Evolutionary conservation across 1,140 invertebrate species (phyloP).

Genomic region (Globodera ellingtonae): DNA sequence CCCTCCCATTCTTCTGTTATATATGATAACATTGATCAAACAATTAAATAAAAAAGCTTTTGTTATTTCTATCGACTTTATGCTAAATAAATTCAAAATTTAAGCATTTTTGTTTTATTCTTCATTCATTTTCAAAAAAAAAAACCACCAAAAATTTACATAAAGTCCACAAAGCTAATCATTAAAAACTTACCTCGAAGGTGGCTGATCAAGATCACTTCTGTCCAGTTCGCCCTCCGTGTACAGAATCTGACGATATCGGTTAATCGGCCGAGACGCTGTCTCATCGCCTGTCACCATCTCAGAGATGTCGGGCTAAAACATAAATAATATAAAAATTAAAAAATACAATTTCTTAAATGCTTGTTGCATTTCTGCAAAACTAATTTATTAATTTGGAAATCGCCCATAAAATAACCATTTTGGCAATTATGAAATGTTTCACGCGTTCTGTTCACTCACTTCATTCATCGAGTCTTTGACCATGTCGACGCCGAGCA

Average conservation of each 20-base stretch:
- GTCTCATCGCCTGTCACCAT: constrained; percentile 46
- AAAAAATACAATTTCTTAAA: neutral
- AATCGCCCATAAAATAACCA: too few species aligned
- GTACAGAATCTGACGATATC: constrained; percentile 56
- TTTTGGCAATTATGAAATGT: too few species aligned
- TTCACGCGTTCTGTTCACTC: neutral
- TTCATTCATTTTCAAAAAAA: too few species aligned
- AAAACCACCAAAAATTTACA: neutral
- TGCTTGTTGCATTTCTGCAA: too few species aligned
- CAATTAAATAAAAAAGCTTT: neutral
- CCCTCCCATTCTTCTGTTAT: neutral
- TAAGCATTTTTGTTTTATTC: too few species aligned
- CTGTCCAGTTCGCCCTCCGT: constrained; percentile 59
- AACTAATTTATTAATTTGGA: too few species aligned
- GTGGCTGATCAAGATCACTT: constrained; percentile 54
- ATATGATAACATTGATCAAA: constrained; percentile 12
- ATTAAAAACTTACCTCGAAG: constrained; percentile 47
- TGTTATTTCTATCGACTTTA: too few species aligned
- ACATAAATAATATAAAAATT: constrained; percentile 6
- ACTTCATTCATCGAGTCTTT: neutral
- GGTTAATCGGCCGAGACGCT: constrained; percentile 27
- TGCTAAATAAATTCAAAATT: too few species aligned
- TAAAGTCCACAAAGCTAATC: neutral
- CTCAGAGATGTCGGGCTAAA: constrained; percentile 37
- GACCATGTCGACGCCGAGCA: constrained; percentile 12